These are phyloP conservation scores for Tinamus major DNA, from an alignment of 2,797 vertebrate genomes.

Conservation along the genomic window DNA sequence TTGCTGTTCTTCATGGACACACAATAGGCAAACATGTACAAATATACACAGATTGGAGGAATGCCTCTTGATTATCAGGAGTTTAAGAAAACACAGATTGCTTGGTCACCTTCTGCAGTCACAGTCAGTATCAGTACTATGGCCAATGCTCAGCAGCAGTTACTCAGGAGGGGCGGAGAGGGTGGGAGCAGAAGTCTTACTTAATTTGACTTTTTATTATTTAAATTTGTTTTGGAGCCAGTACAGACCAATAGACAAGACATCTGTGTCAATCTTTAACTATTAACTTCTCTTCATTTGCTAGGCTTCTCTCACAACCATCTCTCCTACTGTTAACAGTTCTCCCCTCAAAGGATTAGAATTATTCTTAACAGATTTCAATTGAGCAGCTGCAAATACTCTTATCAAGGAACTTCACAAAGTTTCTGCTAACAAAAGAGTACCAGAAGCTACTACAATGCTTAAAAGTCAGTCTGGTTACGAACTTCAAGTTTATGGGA, in stretches of 20 bases:
- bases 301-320: neutral
- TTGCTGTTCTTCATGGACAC: neutral
- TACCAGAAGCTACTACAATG: neutral
- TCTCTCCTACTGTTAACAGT: neutral
- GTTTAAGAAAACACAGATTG: neutral
- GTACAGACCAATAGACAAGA: neutral
- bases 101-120: neutral
- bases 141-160: neutral
- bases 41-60: neutral
- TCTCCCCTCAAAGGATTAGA: neutral
- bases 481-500: neutral
- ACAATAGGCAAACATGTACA: neutral
- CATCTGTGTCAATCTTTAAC: neutral
- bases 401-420: neutral
- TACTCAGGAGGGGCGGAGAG: fast-evolving
- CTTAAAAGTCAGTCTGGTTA: neutral
- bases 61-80: neutral
- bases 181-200: too few relatives aligned
- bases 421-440: fast-evolving
- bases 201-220: neutral
- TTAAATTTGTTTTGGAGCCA: neutral
- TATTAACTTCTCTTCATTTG: neutral
- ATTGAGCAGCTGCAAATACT: neutral
- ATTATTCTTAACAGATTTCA: neutral
- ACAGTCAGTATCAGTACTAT: neutral